Evolutionary conservation across 2,888 invertebrate genomes (phyloP).

Genomic region (Furcula furcula): DNA sequence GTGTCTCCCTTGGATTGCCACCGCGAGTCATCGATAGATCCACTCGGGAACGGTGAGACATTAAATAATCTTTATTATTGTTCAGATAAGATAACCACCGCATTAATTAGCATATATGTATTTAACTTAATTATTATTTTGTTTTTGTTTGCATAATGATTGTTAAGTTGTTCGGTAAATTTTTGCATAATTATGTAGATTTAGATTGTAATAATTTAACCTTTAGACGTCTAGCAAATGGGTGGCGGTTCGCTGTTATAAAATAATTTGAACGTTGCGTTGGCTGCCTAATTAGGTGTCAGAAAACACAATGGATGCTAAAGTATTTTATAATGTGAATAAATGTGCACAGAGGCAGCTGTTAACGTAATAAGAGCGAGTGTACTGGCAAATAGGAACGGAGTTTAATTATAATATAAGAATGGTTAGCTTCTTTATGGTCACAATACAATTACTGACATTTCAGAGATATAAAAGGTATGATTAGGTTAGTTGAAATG

Average conservation of each 20-base stretch:
- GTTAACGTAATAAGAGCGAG: too few relatives aligned
- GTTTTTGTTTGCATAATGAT: neutral
- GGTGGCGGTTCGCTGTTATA: neutral
- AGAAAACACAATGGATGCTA: too few relatives aligned
- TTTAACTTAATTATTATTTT: constrained; percentile 12
- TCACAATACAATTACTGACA: too few relatives aligned
- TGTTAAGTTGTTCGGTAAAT: neutral
- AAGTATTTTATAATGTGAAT: too few relatives aligned
- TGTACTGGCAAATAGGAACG: too few relatives aligned
- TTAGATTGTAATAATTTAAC: neutral
- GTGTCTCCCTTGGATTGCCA: constrained; percentile 77
- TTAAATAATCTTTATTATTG: constrained; percentile 23
- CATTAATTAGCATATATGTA: constrained; percentile 21
- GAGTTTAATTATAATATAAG: too few relatives aligned
- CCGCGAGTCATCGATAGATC: constrained; percentile 72
- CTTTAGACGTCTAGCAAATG: neutral
- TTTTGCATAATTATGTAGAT: neutral
- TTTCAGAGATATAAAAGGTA: too few relatives aligned
- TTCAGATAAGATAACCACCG: constrained; percentile 16
- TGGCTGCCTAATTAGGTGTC: too few relatives aligned
- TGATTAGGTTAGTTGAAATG: too few relatives aligned
- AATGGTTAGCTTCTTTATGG: too few relatives aligned
- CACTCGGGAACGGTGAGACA: constrained; percentile 75
- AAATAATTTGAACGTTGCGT: constrained; percentile 18
- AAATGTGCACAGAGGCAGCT: too few relatives aligned